A percentile compares a stretch with the other conserved stretches of the same genome.
Conservation (phyloP, 2,888 invertebrate genomes). For the Onthophagus sagittarius region DNA sequence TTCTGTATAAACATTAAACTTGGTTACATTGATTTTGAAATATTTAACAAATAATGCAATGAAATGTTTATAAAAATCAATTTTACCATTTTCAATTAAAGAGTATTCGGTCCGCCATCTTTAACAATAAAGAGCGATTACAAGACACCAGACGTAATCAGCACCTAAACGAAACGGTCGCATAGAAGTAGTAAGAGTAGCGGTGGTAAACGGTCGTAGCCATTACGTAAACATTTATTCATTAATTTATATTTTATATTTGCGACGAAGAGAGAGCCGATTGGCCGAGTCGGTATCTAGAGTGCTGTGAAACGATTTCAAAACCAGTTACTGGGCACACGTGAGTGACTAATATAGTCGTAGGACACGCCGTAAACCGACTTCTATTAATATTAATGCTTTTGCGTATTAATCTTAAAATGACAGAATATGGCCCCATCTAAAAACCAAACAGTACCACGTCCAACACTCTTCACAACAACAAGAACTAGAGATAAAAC, state of each 20-base stretch:
- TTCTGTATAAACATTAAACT: too few species aligned
- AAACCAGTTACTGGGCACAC: neutral
- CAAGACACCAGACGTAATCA: neutral
- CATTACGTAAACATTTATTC: neutral
- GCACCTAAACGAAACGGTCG: neutral
- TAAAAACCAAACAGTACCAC: neutral
- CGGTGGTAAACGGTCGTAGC: neutral
- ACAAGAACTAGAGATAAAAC: neutral
- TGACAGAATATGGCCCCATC: constrained; percentile 1
- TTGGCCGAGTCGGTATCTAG: neutral
- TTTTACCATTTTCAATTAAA: neutral
- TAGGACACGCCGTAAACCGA: constrained; percentile 2
- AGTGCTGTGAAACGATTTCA: neutral
- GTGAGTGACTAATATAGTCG: neutral
- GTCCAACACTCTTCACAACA: neutral
- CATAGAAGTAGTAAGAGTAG: neutral
- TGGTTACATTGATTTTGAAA: too few species aligned
- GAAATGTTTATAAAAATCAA: too few species aligned
- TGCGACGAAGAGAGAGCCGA: neutral
- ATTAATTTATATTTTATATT: neutral
- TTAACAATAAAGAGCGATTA: neutral
- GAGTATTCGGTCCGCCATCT: neutral
- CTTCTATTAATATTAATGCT: constrained; percentile 8
- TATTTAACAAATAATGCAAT: too few species aligned
- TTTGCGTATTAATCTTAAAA: constrained; percentile 5